Conservation (phyloP, 2,113 vertebrate genomes). For the Junco hyemalis region DNA sequence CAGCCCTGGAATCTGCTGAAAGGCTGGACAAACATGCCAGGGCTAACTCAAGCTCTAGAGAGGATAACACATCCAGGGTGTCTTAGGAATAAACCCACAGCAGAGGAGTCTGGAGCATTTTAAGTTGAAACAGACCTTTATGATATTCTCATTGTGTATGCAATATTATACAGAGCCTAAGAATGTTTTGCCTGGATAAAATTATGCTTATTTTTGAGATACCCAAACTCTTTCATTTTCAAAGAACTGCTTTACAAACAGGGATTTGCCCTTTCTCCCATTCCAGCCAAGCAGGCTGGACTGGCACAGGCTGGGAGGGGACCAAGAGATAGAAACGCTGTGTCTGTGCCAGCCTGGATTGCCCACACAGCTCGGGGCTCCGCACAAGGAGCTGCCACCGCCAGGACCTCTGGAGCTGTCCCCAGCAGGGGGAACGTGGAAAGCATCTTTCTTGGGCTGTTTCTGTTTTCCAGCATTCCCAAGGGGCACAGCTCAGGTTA, state of each 20-base stretch:
- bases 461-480: background rate
- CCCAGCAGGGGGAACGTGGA: accelerated
- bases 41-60: background rate
- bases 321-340: background rate
- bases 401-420: background rate
- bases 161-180: background rate
- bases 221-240: background rate
- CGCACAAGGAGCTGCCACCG: background rate
- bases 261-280: background rate
- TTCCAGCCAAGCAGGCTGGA: conserved; percentile 18
- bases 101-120: background rate
- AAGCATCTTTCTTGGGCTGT: accelerated
- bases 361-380: background rate
- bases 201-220: background rate
- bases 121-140: background rate
- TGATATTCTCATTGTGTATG: background rate
- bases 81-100: background rate
- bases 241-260: background rate
- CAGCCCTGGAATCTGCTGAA: background rate
- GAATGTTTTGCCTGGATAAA: background rate
- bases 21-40: background rate
- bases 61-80: background rate
- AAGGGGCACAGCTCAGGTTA: background rate
- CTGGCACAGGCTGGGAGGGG: background rate
- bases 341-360: background rate